Percentiles rank a stretch among this genome's conserved stretches.
Conservation (phyloP, 2,113 vertebrate genomes). For the Pseudolaguvia tuberculata region DNA sequence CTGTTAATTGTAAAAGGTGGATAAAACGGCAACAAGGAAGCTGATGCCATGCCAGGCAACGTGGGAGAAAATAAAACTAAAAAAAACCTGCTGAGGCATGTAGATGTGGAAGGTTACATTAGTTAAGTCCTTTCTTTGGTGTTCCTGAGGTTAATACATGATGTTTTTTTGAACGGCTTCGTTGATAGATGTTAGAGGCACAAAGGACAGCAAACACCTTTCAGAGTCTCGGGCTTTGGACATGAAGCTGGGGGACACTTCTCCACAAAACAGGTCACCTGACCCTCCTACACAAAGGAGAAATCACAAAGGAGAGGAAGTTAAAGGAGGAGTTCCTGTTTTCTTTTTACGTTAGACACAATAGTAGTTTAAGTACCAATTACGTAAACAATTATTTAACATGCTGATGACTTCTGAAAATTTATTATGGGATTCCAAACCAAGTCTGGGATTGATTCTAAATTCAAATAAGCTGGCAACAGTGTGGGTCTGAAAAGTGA, state of each 20-base stretch:
- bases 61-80: constrained; percentile 35
- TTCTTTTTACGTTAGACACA: no score
- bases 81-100: constrained; percentile 51
- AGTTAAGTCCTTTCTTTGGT: constrained; percentile 52
- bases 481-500: no score
- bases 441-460: no score
- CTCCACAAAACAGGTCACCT: constrained; percentile 91
- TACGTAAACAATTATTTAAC: no score
- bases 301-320: constrained; percentile 5
- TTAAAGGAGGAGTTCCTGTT: neutral
- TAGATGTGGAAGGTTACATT: constrained; percentile 52
- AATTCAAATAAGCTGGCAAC: no score
- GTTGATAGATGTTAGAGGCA: constrained; percentile 61
- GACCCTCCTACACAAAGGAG: constrained; percentile 69
- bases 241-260: constrained; percentile 74
- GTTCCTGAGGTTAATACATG: constrained; percentile 60
- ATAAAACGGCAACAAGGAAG: constrained; percentile 34
- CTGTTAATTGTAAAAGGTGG: constrained; percentile 25
- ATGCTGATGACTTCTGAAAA: no score
- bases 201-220: constrained; percentile 82
- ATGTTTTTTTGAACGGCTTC: constrained; percentile 23
- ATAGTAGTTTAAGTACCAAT: no score
- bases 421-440: no score
- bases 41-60: constrained; percentile 52
- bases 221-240: constrained; percentile 66